A percentile compares a stretch with the other conserved stretches of the same genome.
These are phyloP conservation scores for Drosophila eohydei DNA, from an alignment of 2,888 invertebrate species.

Conservation along the genomic window DNA sequence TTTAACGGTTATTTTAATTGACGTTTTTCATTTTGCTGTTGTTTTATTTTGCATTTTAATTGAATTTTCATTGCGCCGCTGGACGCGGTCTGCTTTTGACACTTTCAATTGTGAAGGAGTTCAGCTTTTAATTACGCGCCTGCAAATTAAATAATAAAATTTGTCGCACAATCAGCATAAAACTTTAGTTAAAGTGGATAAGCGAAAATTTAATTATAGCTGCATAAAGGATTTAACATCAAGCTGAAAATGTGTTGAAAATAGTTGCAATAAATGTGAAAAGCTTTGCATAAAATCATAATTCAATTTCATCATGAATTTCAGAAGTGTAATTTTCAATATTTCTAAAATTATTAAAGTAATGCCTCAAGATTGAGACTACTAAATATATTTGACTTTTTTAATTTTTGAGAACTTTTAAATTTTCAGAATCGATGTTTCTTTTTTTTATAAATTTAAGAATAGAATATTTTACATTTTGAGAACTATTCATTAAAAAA, in stretches of 20 bases:
- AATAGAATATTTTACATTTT: too few species aligned
- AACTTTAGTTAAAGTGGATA: conserved; percentile 13
- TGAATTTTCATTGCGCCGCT: conserved; percentile 38
- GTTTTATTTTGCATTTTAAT: conserved; percentile 36
- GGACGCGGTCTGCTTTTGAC: conserved; percentile 35
- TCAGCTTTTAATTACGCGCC: conserved; percentile 40
- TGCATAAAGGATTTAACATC: not conserved
- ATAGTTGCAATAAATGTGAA: not conserved
- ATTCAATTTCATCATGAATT: not conserved
- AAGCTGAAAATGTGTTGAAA: not conserved
- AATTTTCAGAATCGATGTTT: too few species aligned
- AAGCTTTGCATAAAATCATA: fast-evolving
- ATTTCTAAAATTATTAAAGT: too few species aligned
- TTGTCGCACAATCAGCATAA: conserved; percentile 27
- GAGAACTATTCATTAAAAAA: too few species aligned
- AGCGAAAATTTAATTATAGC: conserved; percentile 23
- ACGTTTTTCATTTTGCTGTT: conserved; percentile 20
- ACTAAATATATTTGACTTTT: too few species aligned
- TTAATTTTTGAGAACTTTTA: too few species aligned
- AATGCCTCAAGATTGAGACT: too few species aligned
- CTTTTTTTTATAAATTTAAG: too few species aligned
- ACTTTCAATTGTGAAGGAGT: conserved; percentile 23
- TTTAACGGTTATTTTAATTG: conserved; percentile 47
- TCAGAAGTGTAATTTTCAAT: not conserved
- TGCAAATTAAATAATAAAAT: conserved; percentile 35